Percentiles rank a stretch among this genome's conserved stretches.
Conservation (phyloP, 2,888 invertebrate genomes). For the Euzetes globulus region DNA sequence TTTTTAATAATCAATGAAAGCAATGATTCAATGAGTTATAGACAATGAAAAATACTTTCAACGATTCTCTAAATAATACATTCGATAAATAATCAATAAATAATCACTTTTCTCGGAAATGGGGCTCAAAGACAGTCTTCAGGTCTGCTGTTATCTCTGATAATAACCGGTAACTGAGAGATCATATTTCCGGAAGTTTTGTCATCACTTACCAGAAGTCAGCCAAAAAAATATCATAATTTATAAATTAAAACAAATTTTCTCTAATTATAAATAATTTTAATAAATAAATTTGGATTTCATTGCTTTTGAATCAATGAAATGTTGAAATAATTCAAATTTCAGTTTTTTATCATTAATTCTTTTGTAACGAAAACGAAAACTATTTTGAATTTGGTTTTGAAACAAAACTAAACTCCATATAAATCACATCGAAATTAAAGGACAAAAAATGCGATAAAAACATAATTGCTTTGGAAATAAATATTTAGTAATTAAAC, state of each 20-base stretch:
- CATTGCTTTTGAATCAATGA: no score
- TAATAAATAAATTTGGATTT: not conserved
- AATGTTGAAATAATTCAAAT: no score
- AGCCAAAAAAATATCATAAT: not conserved
- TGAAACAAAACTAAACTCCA: not conserved
- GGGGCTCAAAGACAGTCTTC: not conserved
- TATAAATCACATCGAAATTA: conserved; percentile 2
- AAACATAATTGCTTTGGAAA: not conserved
- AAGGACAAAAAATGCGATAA: not conserved
- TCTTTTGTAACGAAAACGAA: no score
- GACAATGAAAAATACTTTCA: not conserved
- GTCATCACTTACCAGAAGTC: not conserved
- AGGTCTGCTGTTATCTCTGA: not conserved
- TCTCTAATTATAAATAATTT: not conserved
- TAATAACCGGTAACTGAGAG: conserved; percentile 19
- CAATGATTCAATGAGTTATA: not conserved
- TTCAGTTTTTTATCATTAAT: no score
- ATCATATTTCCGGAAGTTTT: not conserved
- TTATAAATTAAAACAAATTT: not conserved
- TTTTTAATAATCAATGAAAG: not conserved
- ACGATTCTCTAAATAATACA: not conserved
- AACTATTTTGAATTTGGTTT: no score
- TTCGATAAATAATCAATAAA: not conserved
- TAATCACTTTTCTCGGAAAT: conserved; percentile 6
- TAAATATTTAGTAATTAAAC: not conserved